Evolutionary conservation across 2,113 vertebrate genomes (phyloP).

Genomic region (Etia nguti): DNA sequence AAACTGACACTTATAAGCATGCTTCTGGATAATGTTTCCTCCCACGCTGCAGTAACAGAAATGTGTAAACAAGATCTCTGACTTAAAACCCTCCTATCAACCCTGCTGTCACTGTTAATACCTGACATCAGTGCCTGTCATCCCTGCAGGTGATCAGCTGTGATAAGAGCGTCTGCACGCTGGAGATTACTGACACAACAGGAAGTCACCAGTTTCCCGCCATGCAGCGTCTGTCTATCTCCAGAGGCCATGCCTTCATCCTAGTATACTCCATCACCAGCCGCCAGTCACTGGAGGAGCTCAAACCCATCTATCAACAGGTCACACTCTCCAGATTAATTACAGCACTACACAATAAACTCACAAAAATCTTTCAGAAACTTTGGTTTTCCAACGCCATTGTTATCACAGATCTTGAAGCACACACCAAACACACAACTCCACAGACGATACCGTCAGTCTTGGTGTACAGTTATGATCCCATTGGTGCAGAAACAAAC

Average conservation of each 20-base stretch:
- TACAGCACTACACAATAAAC: background rate
- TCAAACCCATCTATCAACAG: slow-evolving; percentile 91
- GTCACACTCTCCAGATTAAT: slow-evolving; percentile 39
- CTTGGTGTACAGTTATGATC: too few relatives aligned
- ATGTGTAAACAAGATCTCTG: background rate
- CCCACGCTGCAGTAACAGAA: background rate
- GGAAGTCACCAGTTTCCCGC: slow-evolving; percentile 95
- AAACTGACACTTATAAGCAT: background rate
- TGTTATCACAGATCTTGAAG: background rate
- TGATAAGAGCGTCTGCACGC: slow-evolving; percentile 91
- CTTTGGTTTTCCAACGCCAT: background rate
- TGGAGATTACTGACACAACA: slow-evolving; percentile 94
- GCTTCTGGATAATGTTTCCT: background rate
- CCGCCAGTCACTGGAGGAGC: slow-evolving; percentile 89
- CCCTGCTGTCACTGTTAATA: background rate
- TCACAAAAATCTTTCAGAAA: background rate
- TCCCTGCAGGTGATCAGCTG: slow-evolving; percentile 85
- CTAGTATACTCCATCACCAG: slow-evolving; percentile 92
- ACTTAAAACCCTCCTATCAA: background rate
- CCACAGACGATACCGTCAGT: background rate
- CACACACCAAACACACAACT: background rate
- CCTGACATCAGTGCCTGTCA: background rate
- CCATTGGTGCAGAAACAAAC: background rate
- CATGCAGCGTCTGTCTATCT: slow-evolving; percentile 94
- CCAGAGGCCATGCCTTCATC: slow-evolving; percentile 93